phyloP scores from a whole-genome alignment of 2,888 invertebrate genomes.

The Adelphocoris suturalis region DNA sequence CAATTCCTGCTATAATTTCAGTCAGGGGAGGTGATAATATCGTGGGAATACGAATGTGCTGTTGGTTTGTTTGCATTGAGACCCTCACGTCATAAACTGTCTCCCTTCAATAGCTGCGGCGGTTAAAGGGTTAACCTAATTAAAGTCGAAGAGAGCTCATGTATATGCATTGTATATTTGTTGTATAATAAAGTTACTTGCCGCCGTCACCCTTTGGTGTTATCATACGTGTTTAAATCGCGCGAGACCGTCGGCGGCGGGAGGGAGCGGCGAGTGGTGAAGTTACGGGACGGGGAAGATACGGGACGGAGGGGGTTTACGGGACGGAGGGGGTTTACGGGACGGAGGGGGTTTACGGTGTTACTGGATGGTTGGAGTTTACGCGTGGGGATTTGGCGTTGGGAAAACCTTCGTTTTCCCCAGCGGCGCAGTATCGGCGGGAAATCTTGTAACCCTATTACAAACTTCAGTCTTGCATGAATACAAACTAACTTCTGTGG shows the following conservation, averaged over 20 bases:
- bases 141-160: slow-evolving; percentile 65
- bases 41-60: background rate
- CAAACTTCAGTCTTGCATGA: slow-evolving; percentile 63
- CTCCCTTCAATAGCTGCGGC: slow-evolving; percentile 15
- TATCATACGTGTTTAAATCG: slow-evolving; percentile 56
- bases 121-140: slow-evolving; percentile 63
- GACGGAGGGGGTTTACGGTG: background rate
- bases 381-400: background rate
- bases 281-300: no score
- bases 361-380: no score
- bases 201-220: slow-evolving; percentile 38
- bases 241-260: background rate
- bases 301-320: no score
- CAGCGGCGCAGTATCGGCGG: slow-evolving; percentile 57
- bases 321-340: background rate
- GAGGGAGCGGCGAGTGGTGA: background rate
- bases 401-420: slow-evolving; percentile 28
- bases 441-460: slow-evolving; percentile 69
- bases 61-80: background rate
- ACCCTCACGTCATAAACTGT: slow-evolving; percentile 22
- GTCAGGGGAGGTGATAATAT: no score
- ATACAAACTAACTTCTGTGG: slow-evolving; percentile 61
- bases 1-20: no score
- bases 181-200: slow-evolving; percentile 69
- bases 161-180: slow-evolving; percentile 71